A percentile compares a stretch with the other conserved stretches of the same genome.
These are phyloP conservation scores for Phodopus roborovskii DNA, from an alignment of 2,113 vertebrate species.

Conservation along the genomic window DNA sequence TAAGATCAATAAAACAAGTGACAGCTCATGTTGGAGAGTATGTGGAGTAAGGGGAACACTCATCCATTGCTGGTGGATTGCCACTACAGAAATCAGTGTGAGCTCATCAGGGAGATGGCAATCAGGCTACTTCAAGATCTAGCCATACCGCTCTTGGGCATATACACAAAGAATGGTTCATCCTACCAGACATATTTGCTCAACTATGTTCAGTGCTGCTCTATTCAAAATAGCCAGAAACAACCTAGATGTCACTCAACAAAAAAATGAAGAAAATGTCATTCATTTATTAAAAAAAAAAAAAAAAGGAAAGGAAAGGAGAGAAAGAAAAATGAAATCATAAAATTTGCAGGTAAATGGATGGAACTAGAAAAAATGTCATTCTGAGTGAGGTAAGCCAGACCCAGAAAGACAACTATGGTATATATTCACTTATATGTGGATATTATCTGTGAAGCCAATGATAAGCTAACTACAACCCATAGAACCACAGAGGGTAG, in stretches of 20 bases:
- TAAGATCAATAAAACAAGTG: neutral
- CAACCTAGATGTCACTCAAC: neutral
- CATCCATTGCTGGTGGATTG: neutral
- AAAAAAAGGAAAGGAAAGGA: too few relatives aligned
- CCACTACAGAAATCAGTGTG: neutral
- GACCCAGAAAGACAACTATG: neutral
- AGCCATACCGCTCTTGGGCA: neutral
- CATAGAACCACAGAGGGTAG: neutral
- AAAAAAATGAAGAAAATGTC: neutral
- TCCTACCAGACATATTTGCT: neutral
- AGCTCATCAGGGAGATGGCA: neutral
- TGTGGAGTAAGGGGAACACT: neutral
- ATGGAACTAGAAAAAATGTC: neutral
- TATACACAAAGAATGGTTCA: neutral
- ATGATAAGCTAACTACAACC: neutral
- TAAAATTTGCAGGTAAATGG: neutral
- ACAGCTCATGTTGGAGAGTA: neutral
- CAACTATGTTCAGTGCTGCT: neutral
- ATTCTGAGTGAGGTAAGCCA: neutral
- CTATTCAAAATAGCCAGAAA: neutral
- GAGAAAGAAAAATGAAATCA: neutral
- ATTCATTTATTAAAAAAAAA: neutral
- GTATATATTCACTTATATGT: neutral
- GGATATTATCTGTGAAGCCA: neutral
- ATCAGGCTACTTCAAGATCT: neutral